Percentiles rank a stretch among this genome's conserved stretches.
Conservation (phyloP, 2,888 invertebrate genomes). For the Idaea biselata region DNA sequence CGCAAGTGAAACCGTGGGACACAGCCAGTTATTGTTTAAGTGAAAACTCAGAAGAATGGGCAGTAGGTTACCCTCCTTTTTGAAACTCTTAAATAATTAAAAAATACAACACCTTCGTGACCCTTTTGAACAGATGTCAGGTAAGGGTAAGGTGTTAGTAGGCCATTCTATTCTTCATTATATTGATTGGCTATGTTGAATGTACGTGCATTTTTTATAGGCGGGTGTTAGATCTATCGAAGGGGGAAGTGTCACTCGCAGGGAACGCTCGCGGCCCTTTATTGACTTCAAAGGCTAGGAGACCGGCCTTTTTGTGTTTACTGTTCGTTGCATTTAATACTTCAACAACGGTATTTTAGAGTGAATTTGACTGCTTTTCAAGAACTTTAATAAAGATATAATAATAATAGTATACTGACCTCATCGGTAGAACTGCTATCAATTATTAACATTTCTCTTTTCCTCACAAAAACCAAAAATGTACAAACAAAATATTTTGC, state of each 20-base stretch:
- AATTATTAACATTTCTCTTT: background rate
- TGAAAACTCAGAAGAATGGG: too few species aligned
- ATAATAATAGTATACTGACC: background rate
- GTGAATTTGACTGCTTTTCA: background rate
- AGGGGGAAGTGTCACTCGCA: constrained; percentile 23
- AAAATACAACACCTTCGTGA: background rate
- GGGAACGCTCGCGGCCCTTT: constrained; percentile 18
- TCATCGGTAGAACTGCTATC: background rate
- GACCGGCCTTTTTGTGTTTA: constrained; percentile 12
- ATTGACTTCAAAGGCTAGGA: constrained; percentile 17
- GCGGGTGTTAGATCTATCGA: constrained; percentile 6
- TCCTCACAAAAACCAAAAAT: background rate
- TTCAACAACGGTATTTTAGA: background rate
- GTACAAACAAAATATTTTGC: background rate
- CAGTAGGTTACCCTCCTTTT: background rate
- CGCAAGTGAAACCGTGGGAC: too few species aligned
- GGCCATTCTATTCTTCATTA: background rate
- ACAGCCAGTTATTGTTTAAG: too few species aligned
- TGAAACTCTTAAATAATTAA: background rate
- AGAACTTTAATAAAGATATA: too few species aligned
- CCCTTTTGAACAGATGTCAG: constrained; percentile 14
- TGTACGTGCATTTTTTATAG: constrained; percentile 7
- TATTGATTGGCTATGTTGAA: background rate
- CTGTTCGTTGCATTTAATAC: background rate
- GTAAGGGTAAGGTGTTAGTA: background rate